Base-by-base conservation (phyloP, 2,113 vertebrate species). In the Vidua macroura region DNA sequence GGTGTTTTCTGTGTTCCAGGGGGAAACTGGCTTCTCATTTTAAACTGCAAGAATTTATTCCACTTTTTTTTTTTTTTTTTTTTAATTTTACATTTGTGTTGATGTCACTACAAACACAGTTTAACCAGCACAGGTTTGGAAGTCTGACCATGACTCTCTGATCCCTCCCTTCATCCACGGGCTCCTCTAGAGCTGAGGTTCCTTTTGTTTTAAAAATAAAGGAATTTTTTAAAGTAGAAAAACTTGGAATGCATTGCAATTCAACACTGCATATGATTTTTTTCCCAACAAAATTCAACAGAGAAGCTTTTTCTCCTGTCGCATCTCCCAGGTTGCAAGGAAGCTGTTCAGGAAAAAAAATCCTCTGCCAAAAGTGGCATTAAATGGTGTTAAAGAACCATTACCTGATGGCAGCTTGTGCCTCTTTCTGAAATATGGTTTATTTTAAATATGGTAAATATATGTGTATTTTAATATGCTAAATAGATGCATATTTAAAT, bases 91-190 rank as follows among this genome's bases (percentile, higher is more conserved):
- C 2, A 20, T 68, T 49, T 46, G 6, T 59, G 14, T 43, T 64
- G 22, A 0, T 31, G 4, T 20, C 46, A 2, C 9, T 21, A 0
- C 12, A 52, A 58, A 37, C 1, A 11, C 1, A 27, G 8, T 56
- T 96, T 39, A 70, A 31, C 1, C 69, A 56, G 23, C 75, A 23
- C 3, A 48, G 46, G 22, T 67, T 11, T 35, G 15, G 24, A 84
- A 68, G 19, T 20, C 39, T 78, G 69, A 15, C 64, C 9, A 1
- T 3, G 49, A 11, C 28, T 8, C 21, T 79, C 21, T 49, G 30
- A 52, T 53, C 35, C 18, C 6, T 39, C 44, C 82, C 35, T 60
- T 56, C n/a, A 18, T 19, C 41, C 84, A 73, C 21, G 13, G 3
- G 3, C 11, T 2, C 21, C 44, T 62, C 39, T 9, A 75, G 10